Evolutionary conservation across 1,140 invertebrate genomes (phyloP).

Genomic region (Arctopsyche grandis): DNA sequence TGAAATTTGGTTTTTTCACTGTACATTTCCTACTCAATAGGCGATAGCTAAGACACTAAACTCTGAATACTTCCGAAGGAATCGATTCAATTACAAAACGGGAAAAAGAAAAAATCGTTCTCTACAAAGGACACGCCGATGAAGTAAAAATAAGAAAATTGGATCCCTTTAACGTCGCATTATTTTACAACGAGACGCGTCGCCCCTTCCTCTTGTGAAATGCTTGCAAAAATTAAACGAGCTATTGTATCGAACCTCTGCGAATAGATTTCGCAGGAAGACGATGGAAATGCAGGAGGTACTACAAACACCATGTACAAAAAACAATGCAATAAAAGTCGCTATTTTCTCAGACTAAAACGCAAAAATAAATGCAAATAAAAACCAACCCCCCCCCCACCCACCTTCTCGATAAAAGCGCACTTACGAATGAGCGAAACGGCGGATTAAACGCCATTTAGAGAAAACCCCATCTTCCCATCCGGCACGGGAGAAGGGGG

Average conservation of each 20-base stretch:
- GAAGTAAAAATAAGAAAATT: not conserved
- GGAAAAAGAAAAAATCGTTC: not conserved
- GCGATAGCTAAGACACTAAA: too few relatives aligned
- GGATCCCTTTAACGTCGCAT: constrained; percentile 17
- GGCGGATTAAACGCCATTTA: constrained; percentile 32
- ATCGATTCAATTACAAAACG: too few relatives aligned
- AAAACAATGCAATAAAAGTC: constrained; percentile 32
- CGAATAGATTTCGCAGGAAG: too few relatives aligned
- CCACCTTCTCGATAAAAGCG: constrained; percentile 5
- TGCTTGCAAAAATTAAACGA: constrained; percentile 6
- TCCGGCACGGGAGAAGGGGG: too few relatives aligned
- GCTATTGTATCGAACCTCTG: not conserved
- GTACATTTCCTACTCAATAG: too few relatives aligned
- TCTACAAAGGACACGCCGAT: not conserved
- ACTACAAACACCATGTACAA: too few relatives aligned
- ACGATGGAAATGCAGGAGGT: too few relatives aligned
- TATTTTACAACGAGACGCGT: constrained; percentile 12
- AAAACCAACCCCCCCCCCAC: not conserved
- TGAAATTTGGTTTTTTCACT: too few relatives aligned
- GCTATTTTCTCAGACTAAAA: not conserved
- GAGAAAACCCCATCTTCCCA: too few relatives aligned
- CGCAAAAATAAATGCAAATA: not conserved
- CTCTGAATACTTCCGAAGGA: too few relatives aligned
- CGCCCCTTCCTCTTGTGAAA: not conserved
- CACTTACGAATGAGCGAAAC: constrained; percentile 22